A percentile compares a stretch with the other conserved stretches of the same genome.
Evolutionary conservation across 2,797 vertebrate genomes (phyloP).

Genomic region (Hypotaenidia okinawae): DNA sequence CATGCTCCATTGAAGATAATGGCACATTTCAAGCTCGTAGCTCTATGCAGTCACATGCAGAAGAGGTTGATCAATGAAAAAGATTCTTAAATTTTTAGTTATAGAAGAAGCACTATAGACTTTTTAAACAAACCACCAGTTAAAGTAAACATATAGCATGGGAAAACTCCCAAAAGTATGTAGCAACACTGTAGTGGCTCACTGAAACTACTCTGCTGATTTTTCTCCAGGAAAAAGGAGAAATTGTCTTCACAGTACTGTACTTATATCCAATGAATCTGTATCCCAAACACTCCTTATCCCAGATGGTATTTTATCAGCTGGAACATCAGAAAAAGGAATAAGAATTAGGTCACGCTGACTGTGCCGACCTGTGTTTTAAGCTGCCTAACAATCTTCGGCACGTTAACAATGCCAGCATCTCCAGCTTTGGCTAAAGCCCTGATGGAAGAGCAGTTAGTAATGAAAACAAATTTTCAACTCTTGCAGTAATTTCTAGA

Average conservation of each 20-base stretch:
- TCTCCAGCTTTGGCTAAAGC: not conserved
- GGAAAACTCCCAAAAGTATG: not conserved
- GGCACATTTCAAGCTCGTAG: not conserved
- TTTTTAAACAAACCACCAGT: not conserved
- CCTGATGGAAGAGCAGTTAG: not conserved
- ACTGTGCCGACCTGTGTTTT: not conserved
- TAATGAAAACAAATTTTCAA: not conserved
- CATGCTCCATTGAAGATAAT: not conserved
- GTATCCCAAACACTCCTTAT: not conserved
- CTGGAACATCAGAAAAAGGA: slow-evolving; percentile 16
- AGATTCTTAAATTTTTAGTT: not conserved
- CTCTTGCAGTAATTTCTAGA: not conserved
- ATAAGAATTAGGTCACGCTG: not conserved
- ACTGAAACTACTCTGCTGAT: not conserved
- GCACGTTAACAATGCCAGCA: not conserved
- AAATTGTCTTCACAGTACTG: not conserved
- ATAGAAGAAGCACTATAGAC: not conserved
- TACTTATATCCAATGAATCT: not conserved
- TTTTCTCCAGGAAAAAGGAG: not conserved
- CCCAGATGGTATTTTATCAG: slow-evolving; percentile 47
- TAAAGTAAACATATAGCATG: not conserved
- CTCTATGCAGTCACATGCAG: not conserved
- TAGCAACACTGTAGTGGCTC: not conserved
- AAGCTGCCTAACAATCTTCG: not conserved
- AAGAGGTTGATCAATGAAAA: not conserved